Evolutionary conservation across 2,113 vertebrate genomes (phyloP), one percentile per base, ranked within the genome.

Genomic region (Labeo rohita): DNA sequence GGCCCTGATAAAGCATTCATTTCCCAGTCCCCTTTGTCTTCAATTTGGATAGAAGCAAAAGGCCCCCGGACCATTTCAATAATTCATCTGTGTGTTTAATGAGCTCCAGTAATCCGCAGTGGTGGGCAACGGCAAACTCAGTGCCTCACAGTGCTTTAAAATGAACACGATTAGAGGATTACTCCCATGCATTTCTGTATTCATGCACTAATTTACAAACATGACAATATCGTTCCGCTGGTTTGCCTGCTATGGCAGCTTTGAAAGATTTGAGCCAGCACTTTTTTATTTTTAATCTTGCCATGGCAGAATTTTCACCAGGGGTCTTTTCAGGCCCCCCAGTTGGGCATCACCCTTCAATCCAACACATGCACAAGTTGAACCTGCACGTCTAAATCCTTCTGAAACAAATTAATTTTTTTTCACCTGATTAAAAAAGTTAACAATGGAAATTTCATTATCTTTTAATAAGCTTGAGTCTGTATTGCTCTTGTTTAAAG

Each of bases 21-120:
- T 93, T 93, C 92, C 89, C 70, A 90, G 86, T 91, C 52, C 59
- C 88, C 90, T 95, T 95, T 95, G 94, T 95, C 94, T 95, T 92
- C 88, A 83, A 61, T 90, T 93, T 74, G 86, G 86, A 92, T 91
- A 88, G 89, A 90, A 93, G 90, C 84, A 82, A 86, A 92, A 91
- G 90, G 91, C 93, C 93, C 90, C 90, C 84, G 89, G 92, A 92
- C 90, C 91, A 88, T 94, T 95, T 95, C 92, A 94, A 94, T 95
- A 94, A 93, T 87, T 93, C 92, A 90, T 89, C 90, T 89, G 87
- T 89, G 87, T 75, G 84, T 93, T 93, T 94, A 95, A 95, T 93
- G 94, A 94, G 93, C 91, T 90, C 84, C 90, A 91, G 90, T 94
- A 95, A 95, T 95, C 94, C 93, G 87, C 83, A 70, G 88, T 90